phyloP scores from a whole-genome alignment of 2,797 vertebrate species.

The Acanthornis magna region DNA sequence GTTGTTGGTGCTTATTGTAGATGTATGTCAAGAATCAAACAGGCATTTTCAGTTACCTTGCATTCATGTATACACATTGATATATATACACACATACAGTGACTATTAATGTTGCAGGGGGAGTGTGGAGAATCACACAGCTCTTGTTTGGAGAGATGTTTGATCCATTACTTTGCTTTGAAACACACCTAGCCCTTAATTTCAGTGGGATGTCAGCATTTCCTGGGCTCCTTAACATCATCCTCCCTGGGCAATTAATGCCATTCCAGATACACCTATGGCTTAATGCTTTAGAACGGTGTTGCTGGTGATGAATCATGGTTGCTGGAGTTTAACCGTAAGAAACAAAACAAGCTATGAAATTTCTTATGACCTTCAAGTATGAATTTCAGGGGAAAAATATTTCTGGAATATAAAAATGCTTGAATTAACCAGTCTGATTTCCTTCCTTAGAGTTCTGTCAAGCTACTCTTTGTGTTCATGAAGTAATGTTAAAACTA shows the following conservation, averaged over 20 bases:
- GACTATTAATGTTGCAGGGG: not conserved
- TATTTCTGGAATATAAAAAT: not conserved
- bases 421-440: not conserved
- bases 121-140: not conserved
- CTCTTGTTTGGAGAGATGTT: not conserved
- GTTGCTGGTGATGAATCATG: not conserved
- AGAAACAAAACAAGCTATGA: not conserved
- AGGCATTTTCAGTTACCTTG: not conserved
- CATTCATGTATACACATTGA: rapidly evolving
- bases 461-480: not conserved
- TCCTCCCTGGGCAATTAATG: not conserved
- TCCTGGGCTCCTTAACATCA: not conserved
- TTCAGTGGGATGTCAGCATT: not conserved
- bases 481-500: not conserved
- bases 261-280: not conserved
- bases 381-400: not conserved
- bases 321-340: not conserved
- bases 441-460: not conserved
- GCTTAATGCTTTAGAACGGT: not conserved
- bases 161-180: not conserved
- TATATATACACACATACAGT: no score
- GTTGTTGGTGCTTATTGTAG: not conserved
- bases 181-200: not conserved
- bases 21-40: not conserved
- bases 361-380: not conserved